Evolutionary conservation across 2,113 vertebrate species (phyloP).

Genomic region (Recurvirostra avosetta): DNA sequence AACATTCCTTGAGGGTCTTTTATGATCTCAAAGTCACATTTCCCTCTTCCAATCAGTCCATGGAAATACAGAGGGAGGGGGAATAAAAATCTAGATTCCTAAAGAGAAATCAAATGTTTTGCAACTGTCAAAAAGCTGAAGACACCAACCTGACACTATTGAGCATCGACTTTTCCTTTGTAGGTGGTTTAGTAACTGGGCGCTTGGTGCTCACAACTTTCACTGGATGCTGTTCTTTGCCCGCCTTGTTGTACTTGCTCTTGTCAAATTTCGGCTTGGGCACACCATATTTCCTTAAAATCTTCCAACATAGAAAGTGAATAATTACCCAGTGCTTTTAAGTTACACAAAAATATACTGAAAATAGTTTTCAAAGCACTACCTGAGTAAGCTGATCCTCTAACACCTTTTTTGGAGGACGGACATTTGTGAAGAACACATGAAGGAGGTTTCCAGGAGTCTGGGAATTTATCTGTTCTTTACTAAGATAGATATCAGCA

Average conservation of each 20-base stretch:
- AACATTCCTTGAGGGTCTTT: neutral
- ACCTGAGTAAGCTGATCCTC: conserved; percentile 98
- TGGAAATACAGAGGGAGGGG: neutral
- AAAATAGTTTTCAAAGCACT: neutral
- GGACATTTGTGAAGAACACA: conserved; percentile 92
- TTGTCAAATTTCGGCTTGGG: conserved; percentile 90
- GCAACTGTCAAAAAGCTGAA: neutral
- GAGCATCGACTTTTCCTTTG: conserved; percentile 92
- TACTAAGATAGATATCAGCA: conserved; percentile 94
- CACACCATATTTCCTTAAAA: conserved; percentile 92
- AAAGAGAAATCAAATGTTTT: neutral
- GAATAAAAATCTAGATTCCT: neutral
- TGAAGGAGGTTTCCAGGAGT: conserved; percentile 93
- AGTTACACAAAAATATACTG: neutral
- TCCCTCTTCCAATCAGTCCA: too few relatives aligned
- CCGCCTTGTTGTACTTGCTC: conserved; percentile 92
- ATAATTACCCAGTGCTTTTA: neutral
- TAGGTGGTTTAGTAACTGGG: conserved; percentile 87
- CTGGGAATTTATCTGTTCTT: conserved; percentile 96
- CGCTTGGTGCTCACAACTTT: conserved; percentile 98
- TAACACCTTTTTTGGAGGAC: conserved; percentile 92
- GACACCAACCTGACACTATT: conserved; percentile 88
- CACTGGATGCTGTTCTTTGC: conserved; percentile 94
- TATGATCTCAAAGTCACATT: fast-evolving
- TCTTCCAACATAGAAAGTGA: conserved; percentile 66